phyloP scores from a whole-genome alignment of 2,797 vertebrate species.

The Chromobotia macracanthus region DNA sequence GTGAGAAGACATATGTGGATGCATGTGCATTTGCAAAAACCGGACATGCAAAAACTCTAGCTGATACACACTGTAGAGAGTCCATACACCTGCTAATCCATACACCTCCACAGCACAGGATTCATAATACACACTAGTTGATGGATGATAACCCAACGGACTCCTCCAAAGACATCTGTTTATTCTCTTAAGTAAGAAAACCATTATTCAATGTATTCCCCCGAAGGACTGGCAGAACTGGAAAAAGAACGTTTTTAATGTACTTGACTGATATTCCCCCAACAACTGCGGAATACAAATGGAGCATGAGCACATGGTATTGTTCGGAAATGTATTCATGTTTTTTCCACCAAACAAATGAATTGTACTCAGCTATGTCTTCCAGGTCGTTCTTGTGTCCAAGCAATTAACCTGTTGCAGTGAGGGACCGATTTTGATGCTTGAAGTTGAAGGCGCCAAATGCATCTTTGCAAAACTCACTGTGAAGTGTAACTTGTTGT shows the following conservation, averaged over 20 bases:
- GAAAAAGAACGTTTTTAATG: slow-evolving; percentile 12
- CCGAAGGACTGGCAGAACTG: slow-evolving; percentile 24
- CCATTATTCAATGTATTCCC: slow-evolving; percentile 36
- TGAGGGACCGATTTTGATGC: not conserved
- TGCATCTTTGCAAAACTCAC: not conserved
- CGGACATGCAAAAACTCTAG: too few relatives aligned
- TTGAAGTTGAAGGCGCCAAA: not conserved
- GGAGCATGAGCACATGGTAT: not conserved
- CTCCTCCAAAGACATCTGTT: slow-evolving; percentile 44
- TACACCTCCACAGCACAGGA: slow-evolving; percentile 12
- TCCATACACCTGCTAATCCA: slow-evolving; percentile 24
- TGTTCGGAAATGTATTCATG: slow-evolving; percentile 2
- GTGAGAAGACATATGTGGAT: too few relatives aligned
- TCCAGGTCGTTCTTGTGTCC: not conserved
- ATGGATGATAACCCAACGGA: slow-evolving; percentile 22
- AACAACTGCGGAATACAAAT: slow-evolving; percentile 35
- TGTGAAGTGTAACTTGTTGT: not conserved
- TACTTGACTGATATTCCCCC: slow-evolving; percentile 41
- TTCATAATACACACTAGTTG: slow-evolving; percentile 41
- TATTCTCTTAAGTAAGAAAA: slow-evolving; percentile 44
- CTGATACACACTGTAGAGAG: too few relatives aligned
- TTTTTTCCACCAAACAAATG: not conserved
- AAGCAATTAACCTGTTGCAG: not conserved
- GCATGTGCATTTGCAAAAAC: too few relatives aligned
- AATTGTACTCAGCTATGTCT: not conserved